Conservation (phyloP, 2,113 vertebrate genomes). For the Stigmatopora nigra region DNA sequence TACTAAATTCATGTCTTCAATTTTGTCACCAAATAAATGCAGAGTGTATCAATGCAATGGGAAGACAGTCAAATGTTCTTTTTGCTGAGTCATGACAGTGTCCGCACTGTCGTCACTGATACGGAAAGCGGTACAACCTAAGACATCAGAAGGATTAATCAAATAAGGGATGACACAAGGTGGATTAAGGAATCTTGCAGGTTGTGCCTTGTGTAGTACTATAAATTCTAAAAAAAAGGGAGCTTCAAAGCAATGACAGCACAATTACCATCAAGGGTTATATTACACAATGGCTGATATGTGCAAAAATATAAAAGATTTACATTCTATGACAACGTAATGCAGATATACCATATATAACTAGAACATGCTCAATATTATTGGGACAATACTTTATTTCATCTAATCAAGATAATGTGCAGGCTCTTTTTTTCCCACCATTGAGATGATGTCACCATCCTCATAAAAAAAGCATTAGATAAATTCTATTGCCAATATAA, state of each 20-base stretch:
- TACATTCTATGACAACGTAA: not conserved
- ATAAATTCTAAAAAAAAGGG: not conserved
- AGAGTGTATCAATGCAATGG: not conserved
- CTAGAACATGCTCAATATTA: too few relatives aligned
- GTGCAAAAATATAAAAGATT: not conserved
- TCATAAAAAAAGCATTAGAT: not conserved
- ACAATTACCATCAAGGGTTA: not conserved
- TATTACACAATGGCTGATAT: too few relatives aligned
- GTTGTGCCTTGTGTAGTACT: not conserved
- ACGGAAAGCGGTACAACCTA: not conserved
- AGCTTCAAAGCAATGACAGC: not conserved
- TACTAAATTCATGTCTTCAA: not conserved
- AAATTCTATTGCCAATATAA: not conserved
- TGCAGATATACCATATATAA: not conserved
- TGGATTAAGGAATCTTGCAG: not conserved
- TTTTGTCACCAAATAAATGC: not conserved
- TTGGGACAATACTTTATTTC: too few relatives aligned
- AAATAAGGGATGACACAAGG: constrained; percentile 4
- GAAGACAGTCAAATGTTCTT: not conserved
- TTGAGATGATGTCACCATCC: not conserved
- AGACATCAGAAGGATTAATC: not conserved
- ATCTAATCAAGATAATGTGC: not conserved
- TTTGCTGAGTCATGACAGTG: constrained; percentile 4
- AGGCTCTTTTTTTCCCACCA: not conserved
- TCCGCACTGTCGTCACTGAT: not conserved